phyloP scores from a whole-genome alignment of 2,797 vertebrate species.

The Oreortyx pictus region DNA sequence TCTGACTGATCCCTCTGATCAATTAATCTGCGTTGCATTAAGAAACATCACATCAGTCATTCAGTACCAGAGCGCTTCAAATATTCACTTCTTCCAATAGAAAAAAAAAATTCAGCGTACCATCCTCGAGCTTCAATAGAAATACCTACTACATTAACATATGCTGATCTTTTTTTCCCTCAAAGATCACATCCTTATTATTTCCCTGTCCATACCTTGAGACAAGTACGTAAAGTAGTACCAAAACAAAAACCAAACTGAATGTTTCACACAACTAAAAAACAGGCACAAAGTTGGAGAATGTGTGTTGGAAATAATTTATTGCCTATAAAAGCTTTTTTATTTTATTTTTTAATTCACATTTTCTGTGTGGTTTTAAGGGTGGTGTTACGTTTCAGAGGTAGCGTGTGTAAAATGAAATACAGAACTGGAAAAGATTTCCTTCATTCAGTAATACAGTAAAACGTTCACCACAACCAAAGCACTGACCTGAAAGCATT shows the following conservation, averaged over 20 bases:
- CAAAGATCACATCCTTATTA: not conserved
- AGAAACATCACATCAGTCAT: not conserved
- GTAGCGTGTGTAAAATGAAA: conserved; percentile 76
- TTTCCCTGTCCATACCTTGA: not conserved
- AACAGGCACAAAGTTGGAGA: conserved; percentile 40
- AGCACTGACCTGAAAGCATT: conserved; percentile 3
- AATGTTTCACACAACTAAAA: conserved; percentile 18
- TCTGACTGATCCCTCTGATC: not conserved
- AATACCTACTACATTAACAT: not conserved
- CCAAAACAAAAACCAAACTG: not conserved
- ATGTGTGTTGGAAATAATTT: conserved; percentile 72
- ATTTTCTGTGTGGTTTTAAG: conserved; percentile 68
- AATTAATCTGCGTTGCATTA: not conserved
- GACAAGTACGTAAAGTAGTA: not conserved
- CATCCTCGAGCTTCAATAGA: not conserved
- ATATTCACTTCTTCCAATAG: not conserved
- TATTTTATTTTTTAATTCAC: conserved; percentile 44
- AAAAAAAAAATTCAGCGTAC: not conserved
- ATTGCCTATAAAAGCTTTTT: conserved; percentile 68
- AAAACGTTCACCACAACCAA: not conserved
- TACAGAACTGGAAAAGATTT: conserved; percentile 45
- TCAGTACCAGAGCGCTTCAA: not conserved
- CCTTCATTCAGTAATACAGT: conserved; percentile 25
- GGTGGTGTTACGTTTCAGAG: conserved; percentile 75
- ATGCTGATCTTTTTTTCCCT: not conserved